phyloP scores from a whole-genome alignment of 2,113 vertebrate genomes.

The Petromus typicus region DNA sequence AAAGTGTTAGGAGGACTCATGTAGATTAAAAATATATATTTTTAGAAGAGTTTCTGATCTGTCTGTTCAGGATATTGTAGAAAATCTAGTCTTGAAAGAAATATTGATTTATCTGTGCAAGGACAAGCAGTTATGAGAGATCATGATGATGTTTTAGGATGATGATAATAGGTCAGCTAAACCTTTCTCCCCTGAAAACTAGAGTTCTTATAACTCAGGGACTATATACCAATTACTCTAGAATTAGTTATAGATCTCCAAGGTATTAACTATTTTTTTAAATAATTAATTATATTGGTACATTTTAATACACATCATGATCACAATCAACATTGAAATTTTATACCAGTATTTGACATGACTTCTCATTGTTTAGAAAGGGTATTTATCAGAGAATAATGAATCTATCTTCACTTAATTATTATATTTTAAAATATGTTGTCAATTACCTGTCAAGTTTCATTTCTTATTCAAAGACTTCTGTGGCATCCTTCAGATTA shows the following conservation, averaged over 20 bases:
- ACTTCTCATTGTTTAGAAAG: no score
- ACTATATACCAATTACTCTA: background rate
- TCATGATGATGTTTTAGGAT: background rate
- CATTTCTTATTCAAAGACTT: slow-evolving; percentile 42
- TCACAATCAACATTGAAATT: no score
- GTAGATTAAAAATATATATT: background rate
- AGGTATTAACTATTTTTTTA: background rate
- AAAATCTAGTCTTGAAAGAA: background rate
- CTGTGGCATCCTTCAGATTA: background rate
- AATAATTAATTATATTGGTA: no score
- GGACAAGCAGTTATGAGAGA: background rate
- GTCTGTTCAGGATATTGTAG: slow-evolving; percentile 26
- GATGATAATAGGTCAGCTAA: background rate
- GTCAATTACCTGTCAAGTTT: slow-evolving; percentile 34
- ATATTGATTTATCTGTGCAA: background rate
- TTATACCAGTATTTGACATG: no score
- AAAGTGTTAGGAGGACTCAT: background rate
- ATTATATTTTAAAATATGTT: slow-evolving; percentile 22
- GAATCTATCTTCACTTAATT: slow-evolving; percentile 39
- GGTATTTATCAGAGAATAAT: slow-evolving; percentile 36
- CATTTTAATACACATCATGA: no score
- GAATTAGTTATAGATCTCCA: slow-evolving; percentile 43
- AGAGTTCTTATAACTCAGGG: background rate
- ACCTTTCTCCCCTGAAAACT: background rate
- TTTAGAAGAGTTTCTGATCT: slow-evolving; percentile 32